Base-by-base conservation (phyloP, 2,113 vertebrate genomes). In the Lepus europaeus region DNA sequence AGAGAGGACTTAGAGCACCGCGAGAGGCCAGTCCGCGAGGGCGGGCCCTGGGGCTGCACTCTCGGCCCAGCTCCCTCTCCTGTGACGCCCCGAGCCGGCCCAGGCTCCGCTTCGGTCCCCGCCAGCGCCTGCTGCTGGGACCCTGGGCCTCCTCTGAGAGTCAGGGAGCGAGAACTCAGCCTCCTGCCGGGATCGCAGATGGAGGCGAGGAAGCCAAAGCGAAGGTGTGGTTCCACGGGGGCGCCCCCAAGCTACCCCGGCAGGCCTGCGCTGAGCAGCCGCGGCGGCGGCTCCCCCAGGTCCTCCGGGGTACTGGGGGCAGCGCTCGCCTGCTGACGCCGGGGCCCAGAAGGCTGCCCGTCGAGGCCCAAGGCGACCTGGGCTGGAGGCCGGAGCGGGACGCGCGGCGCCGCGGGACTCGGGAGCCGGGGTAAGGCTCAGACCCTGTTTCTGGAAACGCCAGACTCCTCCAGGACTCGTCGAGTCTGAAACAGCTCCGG, bases 251-350 rank as follows among this genome's bases (percentile, higher is more conserved):
- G 78, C 78, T 19, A 59, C 56, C 56, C 10, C 0, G 17, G 39
- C 14, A n/a, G 66, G 68, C 95, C 91, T 70, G 94, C 33, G 27
- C 64, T 14, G 10, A 11, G 77, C 66, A 53, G 36, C 53, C n/a
- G 19, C 88, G 2, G 85, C 9, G 68, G 72, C 80, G 29, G 74
- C 0, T 33, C n/a, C n/a, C 11, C 33, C 3, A 2, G 10, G 19
- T 5, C 64, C 63, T 51, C 51, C n/a, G 0, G n/a, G 49, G 19
- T 8, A 29, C 0, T 1, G 2, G 2, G 29, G 53, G 63, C 9
- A 2, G 63, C 1, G 22, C 63, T 39, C 8, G 23, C 31, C 23
- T 39, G 33, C 45, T 5, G 36, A 53, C 25, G 22, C 73, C 29
- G n/a, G 10, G n/a, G 22, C 7, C 2, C n/a, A 70, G 64, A 73